Base-by-base conservation (phyloP, 2,888 invertebrate genomes). In the Protonemura montana region DNA sequence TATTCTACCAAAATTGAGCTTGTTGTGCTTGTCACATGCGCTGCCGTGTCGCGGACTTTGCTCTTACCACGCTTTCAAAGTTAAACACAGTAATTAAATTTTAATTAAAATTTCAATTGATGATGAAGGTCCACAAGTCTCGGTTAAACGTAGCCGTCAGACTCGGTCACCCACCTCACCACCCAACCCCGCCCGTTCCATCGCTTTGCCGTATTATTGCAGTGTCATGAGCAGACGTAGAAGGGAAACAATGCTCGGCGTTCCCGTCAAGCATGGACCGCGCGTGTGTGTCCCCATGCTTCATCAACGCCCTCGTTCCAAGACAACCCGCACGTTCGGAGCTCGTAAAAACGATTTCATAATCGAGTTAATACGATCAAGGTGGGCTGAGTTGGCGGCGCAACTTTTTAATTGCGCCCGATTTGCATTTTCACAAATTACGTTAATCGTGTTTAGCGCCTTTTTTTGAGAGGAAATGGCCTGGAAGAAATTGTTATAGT, bases 71-170 rank as follows among this genome's bases (percentile, higher is more conserved):
- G 26, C 27, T 28, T 78, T 78, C 26, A 26, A 78, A 78, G 78
- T 78, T 26, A 28, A 78, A 78, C 21, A 78, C 28, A 21, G 78
- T 78, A 78, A 78, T 78, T 78, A 78, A 7, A 78, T 30, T 81
- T 81, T 81, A 81, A 81, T 81, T 81, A 81, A 81, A 30, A 81
- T 81, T 81, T 81, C 29, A 81, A 81, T 81, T 81, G 81, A 81
- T 81, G n/a, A 81, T 29, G 81, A 30, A 81, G 81, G 81, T 81
- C n/a, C n/a, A 81, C 30, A 30, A 30, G 16, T 29, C 29, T n/a
- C 16, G 30, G 16, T 28, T 10, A 0, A 81, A 81, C 29, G 81
- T 78, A 78, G 13, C 78, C 78, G 27, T 78, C 78, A 2, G 10
- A 27, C 21, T 78, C 27, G 10, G 13, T 7, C 28, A 5, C 27